Evolutionary conservation across 2,113 vertebrate genomes (phyloP), one percentile per base, ranked within the genome.

Genomic region (Ibidorhyncha struthersii): DNA sequence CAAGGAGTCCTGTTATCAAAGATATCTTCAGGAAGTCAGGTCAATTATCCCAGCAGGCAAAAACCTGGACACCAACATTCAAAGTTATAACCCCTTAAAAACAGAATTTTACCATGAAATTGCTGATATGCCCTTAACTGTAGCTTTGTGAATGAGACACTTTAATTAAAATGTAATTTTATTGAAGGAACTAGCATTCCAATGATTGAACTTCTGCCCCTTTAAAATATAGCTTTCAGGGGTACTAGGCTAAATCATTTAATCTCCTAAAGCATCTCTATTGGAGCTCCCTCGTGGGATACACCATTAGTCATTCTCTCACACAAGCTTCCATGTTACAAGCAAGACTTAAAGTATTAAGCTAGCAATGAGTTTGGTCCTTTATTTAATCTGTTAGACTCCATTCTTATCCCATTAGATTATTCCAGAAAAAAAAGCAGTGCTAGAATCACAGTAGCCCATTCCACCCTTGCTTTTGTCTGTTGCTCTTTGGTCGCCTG

Each of bases 161-260:
- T 77, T 96, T 96, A 97, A 95, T 96, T 95, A 96, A 96, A 97
- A 96, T 87, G 80, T 86, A 84, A 73, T 95, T 97, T 97, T 93
- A 96, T 89, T 94, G 91, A 97, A 95, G 45, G 59, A 71, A 72
- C 73, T 73, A 90, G 53, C 67, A 90, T 93, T 86, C 45, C 61
- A 93, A n/a, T 94, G 85, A 93, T 98, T 97, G 97, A 97, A 95
- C 79, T 79, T 96, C 86, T 96, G 58, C 66, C 85, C 86, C 96
- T 95, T 96, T 91, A 96, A 97, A 97, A 91, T 97, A 93, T 47
- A 91, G 47, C 74, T 91, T 97, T 96, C 89, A 83, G 74, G 88
- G 73, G 62, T 89, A 73, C 62, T 80, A 93, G 72, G 89, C 82
- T 97, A 96, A 97, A 96, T 87, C 82, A 91, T 95, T 82, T 95